Percentiles rank a stretch among this genome's conserved stretches.
phyloP scores from a whole-genome alignment of 1,140 invertebrate species.

The Drosophila kohkoa region DNA sequence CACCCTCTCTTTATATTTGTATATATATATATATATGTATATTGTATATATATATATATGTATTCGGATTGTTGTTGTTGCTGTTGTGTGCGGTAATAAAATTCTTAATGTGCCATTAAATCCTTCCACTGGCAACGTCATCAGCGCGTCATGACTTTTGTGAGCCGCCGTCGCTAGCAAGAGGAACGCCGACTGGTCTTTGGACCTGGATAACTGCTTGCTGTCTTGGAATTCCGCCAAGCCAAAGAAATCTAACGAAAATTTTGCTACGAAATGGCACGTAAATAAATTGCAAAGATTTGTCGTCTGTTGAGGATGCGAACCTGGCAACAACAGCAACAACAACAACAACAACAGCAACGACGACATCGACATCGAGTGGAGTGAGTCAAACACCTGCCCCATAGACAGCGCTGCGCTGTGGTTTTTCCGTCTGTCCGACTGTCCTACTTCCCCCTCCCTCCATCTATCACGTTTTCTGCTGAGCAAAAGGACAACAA shows the following conservation, averaged over 20 bases:
- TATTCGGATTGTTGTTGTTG: conserved; percentile 3
- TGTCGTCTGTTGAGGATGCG: conserved; percentile 64
- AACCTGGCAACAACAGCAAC: conserved; percentile 34
- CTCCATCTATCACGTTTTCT: background rate
- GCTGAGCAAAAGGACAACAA: conserved; percentile 69
- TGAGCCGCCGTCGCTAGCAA: conserved; percentile 59
- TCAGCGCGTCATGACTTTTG: conserved; percentile 81
- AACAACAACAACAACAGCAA: conserved; percentile 29
- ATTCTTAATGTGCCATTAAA: conserved; percentile 83
- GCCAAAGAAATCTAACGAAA: conserved; percentile 81
- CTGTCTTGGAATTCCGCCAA: conserved; percentile 79
- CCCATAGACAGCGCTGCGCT: conserved; percentile 31
- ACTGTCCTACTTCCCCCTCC: background rate
- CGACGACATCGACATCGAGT: background rate
- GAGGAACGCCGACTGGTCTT: conserved; percentile 27
- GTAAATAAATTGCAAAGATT: conserved; percentile 84
- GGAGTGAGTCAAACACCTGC: conserved; percentile 45
- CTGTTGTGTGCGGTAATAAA: conserved; percentile 75
- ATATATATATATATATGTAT: conserved; percentile 1
- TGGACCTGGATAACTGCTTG: conserved; percentile 21
- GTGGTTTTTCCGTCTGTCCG: conserved; percentile 50
- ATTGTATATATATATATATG: conserved; percentile 27
- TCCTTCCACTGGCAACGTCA: conserved; percentile 81
- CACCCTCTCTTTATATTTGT: too few species aligned
- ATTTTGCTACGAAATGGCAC: conserved; percentile 81